Evolutionary conservation across 2,888 invertebrate genomes (phyloP).

Genomic region (Schrankia costaestrigalis): DNA sequence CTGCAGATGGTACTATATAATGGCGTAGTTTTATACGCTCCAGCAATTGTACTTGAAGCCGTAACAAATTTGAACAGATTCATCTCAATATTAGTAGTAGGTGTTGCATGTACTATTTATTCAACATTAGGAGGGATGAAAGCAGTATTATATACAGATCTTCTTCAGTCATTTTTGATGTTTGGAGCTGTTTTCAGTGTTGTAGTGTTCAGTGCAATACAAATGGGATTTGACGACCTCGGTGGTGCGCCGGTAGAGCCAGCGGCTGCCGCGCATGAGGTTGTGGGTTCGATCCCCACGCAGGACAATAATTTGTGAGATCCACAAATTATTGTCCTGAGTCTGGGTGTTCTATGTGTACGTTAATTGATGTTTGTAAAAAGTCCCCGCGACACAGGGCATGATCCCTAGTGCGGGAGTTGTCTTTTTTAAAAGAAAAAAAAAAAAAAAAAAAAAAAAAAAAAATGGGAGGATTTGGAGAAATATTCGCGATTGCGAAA

Average conservation of each 20-base stretch:
- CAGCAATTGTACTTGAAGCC: slow-evolving; percentile 93
- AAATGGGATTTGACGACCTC: too few relatives aligned
- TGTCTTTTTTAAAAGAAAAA: too few relatives aligned
- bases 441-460: too few relatives aligned
- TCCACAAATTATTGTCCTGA: too few relatives aligned
- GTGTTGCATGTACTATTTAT: slow-evolving; percentile 91
- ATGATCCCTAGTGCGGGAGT: too few relatives aligned
- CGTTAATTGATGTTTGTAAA: too few relatives aligned
- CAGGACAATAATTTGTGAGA: too few relatives aligned
- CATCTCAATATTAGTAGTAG: slow-evolving; percentile 87
- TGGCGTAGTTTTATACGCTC: slow-evolving; percentile 96
- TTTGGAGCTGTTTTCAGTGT: slow-evolving; percentile 90
- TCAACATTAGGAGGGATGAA: slow-evolving; percentile 95
- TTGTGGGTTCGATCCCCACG: too few relatives aligned
- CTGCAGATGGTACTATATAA: slow-evolving; percentile 94
- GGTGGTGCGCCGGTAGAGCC: too few relatives aligned
- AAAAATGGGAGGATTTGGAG: slow-evolving; percentile 84
- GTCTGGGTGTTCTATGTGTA: too few relatives aligned
- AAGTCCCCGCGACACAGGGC: too few relatives aligned
- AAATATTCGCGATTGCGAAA: slow-evolving; percentile 86
- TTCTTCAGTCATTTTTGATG: slow-evolving; percentile 92
- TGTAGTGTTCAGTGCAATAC: slow-evolving; percentile 85
- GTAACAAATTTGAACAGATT: slow-evolving; percentile 88
- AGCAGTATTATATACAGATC: slow-evolving; percentile 92
- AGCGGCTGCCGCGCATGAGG: too few relatives aligned